Base-by-base conservation (phyloP, 2,888 invertebrate genomes). In the Uloborus plumipes region DNA sequence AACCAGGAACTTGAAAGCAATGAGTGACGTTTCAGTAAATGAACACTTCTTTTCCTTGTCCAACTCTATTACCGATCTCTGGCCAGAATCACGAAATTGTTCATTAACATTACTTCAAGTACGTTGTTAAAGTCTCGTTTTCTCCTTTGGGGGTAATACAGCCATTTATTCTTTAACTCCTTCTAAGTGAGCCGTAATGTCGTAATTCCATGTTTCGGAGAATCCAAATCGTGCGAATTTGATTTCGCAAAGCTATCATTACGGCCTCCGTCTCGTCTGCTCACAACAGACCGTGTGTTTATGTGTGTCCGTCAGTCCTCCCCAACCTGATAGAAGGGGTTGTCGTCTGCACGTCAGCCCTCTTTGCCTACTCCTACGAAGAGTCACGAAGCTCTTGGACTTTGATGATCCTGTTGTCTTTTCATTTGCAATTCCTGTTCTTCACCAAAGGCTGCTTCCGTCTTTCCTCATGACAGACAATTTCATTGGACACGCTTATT, bases 221-320 rank as follows among this genome's bases (percentile, higher is more conserved):
- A 55, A 55, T 55, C 20, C 11, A 20, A 55, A 55, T 55, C 55
- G 55, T 55, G 55, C 55, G 55, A 55, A 55, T 55, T 55, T 55
- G 55, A 55, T 55, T 55, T 15, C n/a, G 1, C 55, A 20, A 55
- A 55, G 18, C 14, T 55, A 20, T 55, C 20, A 55, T 55, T 55
- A 55, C 11, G 55, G 16, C 13, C 20, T 55, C 9, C 20, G 55
- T 55, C n/a, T n/a, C n/a, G 39, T 39, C 39, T 39, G 3, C 20
- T 11, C 11, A 11, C 20, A 55, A 55, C 55, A 14, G 55, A 20
- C 55, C 16, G n/a, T 55, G 55, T 55, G 55, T 55, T 14, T 55
- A 55, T 18, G 55, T 55, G 1, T 55, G 55, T 55, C 55, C 55
- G 55, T 55, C 6, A n/a, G 55, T 55, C 55, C 55, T 55, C 55